These are phyloP conservation scores for Tachycineta bicolor DNA, from an alignment of 2,113 vertebrate species.

Conservation along the genomic window DNA sequence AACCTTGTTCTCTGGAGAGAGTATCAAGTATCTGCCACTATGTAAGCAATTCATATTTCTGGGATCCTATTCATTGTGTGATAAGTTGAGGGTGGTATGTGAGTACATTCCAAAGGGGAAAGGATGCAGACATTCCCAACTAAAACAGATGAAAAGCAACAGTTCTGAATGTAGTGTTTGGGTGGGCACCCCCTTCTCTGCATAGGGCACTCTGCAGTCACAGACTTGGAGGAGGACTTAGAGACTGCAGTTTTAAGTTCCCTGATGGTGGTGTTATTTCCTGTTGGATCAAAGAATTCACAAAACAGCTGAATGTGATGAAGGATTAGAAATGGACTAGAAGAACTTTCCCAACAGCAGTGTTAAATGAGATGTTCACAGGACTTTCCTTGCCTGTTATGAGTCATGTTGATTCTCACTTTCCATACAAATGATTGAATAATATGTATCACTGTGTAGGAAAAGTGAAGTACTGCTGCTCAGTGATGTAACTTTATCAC, in stretches of 20 bases:
- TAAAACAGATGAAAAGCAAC: background rate
- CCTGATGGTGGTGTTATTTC: background rate
- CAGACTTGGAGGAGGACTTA: background rate
- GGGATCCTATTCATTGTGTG: background rate
- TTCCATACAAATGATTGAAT: background rate
- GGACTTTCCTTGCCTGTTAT: background rate
- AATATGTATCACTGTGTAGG: background rate
- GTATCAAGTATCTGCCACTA: background rate
- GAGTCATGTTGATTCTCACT: background rate
- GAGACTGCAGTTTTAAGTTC: background rate
- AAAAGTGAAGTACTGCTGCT: background rate
- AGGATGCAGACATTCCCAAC: background rate
- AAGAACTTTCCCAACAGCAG: background rate
- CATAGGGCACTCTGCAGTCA: rapidly evolving
- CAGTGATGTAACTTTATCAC: background rate
- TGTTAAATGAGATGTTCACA: background rate
- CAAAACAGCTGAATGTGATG: background rate
- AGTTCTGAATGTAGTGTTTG: background rate
- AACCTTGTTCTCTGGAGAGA: conserved; percentile 40
- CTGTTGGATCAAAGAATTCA: background rate
- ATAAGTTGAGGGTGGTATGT: background rate
- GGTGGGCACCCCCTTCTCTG: background rate
- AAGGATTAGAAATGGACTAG: background rate
- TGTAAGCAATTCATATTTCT: conserved; percentile 39
- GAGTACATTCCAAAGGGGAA: background rate